Evolutionary conservation across 2,888 invertebrate genomes (phyloP).

Genomic region (Peribatodes rhomboidaria): DNA sequence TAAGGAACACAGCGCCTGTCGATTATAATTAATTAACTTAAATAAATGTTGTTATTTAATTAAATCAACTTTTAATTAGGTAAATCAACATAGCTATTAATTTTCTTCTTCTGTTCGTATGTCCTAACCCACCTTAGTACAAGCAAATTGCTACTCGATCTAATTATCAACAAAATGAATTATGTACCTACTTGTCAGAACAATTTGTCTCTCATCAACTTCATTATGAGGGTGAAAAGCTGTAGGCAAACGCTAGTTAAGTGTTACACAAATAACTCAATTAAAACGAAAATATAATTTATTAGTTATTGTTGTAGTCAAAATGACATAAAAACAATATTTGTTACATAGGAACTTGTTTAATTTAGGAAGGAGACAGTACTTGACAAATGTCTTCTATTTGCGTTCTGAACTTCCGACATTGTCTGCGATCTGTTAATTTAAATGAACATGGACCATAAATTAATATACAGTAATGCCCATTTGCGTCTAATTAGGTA

Average conservation of each 20-base stretch:
- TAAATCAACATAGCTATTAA: slow-evolving; percentile 7
- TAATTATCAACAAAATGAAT: no score
- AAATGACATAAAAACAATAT: slow-evolving; percentile 27
- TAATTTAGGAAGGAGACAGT: slow-evolving; percentile 48
- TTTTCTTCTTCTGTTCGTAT: slow-evolving; percentile 3
- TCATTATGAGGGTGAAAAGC: background rate
- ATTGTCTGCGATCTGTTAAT: slow-evolving; percentile 30
- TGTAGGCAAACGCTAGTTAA: slow-evolving; percentile 23
- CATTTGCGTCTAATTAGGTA: slow-evolving; percentile 29
- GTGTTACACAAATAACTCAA: background rate
- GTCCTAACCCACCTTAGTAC: no score
- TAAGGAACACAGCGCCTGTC: slow-evolving; percentile 53
- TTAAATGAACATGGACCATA: slow-evolving; percentile 16
- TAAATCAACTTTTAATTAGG: slow-evolving; percentile 10
- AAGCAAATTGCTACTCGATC: no score
- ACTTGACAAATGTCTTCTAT: slow-evolving; percentile 37
- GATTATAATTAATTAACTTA: slow-evolving; percentile 45
- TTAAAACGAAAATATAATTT: slow-evolving; percentile 34
- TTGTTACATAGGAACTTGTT: slow-evolving; percentile 39
- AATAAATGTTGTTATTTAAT: slow-evolving; percentile 29
- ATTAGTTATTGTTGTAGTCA: slow-evolving; percentile 35
- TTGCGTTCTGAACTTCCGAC: slow-evolving; percentile 35
- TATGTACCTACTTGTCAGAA: no score
- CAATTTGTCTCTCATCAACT: no score
- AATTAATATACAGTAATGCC: slow-evolving; percentile 32